Percentiles rank a stretch among this genome's conserved stretches.
phyloP scores from a whole-genome alignment of 2,797 vertebrate species.

The Falco biarmicus region DNA sequence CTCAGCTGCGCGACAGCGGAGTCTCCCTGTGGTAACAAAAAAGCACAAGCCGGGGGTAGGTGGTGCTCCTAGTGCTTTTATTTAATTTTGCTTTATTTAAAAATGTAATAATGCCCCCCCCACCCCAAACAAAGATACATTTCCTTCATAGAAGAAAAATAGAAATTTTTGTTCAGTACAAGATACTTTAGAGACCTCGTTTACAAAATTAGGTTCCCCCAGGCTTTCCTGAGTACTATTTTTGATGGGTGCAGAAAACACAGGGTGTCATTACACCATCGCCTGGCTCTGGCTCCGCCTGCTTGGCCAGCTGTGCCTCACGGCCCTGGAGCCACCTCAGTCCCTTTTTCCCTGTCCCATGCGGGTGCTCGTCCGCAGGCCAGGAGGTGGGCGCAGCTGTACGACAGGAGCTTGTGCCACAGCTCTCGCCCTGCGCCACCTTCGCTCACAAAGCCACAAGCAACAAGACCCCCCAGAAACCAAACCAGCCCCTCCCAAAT shows the following conservation, averaged over 20 bases:
- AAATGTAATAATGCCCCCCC: neutral
- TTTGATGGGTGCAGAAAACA: neutral
- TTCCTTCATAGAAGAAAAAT: constrained; percentile 76
- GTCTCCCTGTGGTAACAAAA: neutral
- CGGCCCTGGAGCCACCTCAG: accelerated
- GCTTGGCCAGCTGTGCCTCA: neutral
- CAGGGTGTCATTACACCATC: accelerated
- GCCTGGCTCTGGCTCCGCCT: accelerated
- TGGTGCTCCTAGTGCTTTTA: neutral
- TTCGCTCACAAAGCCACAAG: neutral
- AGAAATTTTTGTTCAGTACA: neutral
- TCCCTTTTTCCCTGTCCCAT: too few relatives aligned
- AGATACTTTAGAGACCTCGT: accelerated
- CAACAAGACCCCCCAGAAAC: neutral
- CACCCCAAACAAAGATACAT: neutral
- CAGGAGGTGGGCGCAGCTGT: accelerated
- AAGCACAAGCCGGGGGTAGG: neutral
- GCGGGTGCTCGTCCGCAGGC: accelerated
- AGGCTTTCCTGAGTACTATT: neutral
- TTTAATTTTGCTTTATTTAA: constrained; percentile 19
- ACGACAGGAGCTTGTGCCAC: accelerated
- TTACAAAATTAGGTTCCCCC: neutral
- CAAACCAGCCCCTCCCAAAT: neutral
- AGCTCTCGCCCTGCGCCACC: accelerated
- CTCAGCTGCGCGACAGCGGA: neutral